Base-by-base conservation (phyloP, 2,888 invertebrate species). In the Aphodius sticticus region DNA sequence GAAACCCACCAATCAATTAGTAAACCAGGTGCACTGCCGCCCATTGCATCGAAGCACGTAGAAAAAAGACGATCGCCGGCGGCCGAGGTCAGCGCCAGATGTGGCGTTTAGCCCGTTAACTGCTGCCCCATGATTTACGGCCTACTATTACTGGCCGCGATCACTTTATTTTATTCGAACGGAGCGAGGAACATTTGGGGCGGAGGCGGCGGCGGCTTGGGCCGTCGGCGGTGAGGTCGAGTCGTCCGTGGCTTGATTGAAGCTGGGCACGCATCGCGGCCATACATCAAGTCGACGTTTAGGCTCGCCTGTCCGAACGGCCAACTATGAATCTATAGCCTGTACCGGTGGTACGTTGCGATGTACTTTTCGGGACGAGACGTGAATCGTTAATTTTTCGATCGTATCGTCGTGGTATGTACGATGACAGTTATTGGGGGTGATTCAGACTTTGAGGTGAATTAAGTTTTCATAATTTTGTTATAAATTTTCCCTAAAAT, bases 111-210 rank as follows among this genome's bases (percentile, higher is more conserved):
- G 36, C 37, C 74, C 74, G 26, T 53, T 53, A 53, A 53, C 53
- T 12, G 53, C 53, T 5, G 53, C 2, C 53, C 53, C 70, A 35
- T 74, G 74, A 74, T 74, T 74, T 74, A 74, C 16, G 37, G 7
- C 26, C 35, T 74, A 37, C 74, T 74, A 74, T 74, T 74, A 74
- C 74, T n/a, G 74, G 53, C 2, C 53, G 9, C 53, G 74, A 74
- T 74, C 74, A 37, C 74, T 74, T 74, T 74, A 74, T 74, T 74
- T 74, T 74, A 74, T 74, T 74, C 36, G 16, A 53, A 53, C 53
- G 53, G 53, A 53, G 53, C 53, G 53, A 53, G 53, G 53, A 53
- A 53, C 53, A 53, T 35, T 71, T 26, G 16, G 35, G 35, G 26
- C 12, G 71, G 71, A 71, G 71, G 71, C 35, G 71, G 71, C 35